These are phyloP conservation scores for Calliphora vicina DNA, from an alignment of 1,140 invertebrate genomes.

Conservation along the genomic window DNA sequence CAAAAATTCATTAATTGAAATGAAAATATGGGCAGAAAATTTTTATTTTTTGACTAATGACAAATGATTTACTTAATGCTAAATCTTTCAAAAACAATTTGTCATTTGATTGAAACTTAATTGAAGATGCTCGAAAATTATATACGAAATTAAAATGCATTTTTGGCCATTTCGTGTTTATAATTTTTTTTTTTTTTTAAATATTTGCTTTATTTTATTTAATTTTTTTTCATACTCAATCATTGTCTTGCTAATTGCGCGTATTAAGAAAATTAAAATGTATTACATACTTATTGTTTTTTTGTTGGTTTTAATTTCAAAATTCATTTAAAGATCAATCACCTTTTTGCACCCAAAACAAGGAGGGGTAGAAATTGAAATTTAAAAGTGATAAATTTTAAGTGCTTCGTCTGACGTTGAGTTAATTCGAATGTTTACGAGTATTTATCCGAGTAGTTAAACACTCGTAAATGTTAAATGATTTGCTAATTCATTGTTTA, in stretches of 20 bases:
- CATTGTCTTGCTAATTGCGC: not conserved
- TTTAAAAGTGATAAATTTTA: not conserved
- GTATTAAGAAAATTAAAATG: not conserved
- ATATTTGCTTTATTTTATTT: too few species aligned
- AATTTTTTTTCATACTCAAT: too few species aligned
- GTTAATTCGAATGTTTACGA: not conserved
- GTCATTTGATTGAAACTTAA: conserved; percentile 5
- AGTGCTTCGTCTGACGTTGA: not conserved
- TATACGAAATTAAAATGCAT: not conserved
- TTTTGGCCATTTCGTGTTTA: not conserved
- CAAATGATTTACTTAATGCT: not conserved
- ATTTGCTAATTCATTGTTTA: not conserved
- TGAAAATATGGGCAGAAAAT: not conserved
- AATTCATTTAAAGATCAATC: not conserved
- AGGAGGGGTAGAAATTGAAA: too few species aligned
- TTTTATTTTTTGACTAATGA: not conserved
- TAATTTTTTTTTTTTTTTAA: not conserved
- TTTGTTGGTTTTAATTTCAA: too few species aligned
- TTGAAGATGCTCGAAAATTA: not conserved
- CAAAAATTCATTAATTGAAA: not conserved
- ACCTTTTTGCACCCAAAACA: not conserved
- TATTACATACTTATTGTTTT: not conserved
- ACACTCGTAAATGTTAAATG: not conserved
- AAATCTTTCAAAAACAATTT: conserved; percentile 6
- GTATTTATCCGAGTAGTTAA: not conserved